Evolutionary conservation across 2,113 vertebrate genomes (phyloP), one percentile per base, ranked within the genome.

Genomic region (Gallinago media): DNA sequence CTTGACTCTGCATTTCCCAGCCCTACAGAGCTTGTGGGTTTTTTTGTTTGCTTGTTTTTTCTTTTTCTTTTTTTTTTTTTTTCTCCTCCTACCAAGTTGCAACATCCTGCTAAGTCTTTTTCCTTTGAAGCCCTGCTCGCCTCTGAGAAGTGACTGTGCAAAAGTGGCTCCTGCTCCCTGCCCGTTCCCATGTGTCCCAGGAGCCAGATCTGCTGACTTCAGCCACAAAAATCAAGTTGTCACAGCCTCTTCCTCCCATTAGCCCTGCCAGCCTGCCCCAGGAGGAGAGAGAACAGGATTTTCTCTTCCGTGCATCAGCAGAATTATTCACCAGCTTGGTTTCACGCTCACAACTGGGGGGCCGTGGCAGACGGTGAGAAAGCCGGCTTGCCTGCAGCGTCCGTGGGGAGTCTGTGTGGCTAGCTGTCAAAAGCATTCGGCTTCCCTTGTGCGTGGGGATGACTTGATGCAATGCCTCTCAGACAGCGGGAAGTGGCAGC

Each of bases 201-300:
- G 68, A 93, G 85, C 49, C 90, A 71, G 68, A 96, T 84, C 68
- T 92, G 96, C 96, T 96, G 94, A 94, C 95, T 90, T 40, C 92
- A 95, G 96, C 96, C 93, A 94, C 94, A 96, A 96, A 95, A 95
- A 84, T 92, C 80, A 27, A 86, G 86, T 85, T 95, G 93, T 94
- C 94, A 88, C 72, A 93, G 88, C 90, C 83, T 94, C 85, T 92
- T 95, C 90, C 88, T 96, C 82, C 72, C 93, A 83, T 96, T 84
- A 88, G 88, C 83, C 25, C 59, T 96, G 92, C 87, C 93, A 85
- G 81, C 3, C 81, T 79, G 83, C 88, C 96, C 85, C 92, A 89
- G 94, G 92, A 96, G 90, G 79, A 94, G 90, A 80, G 79, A 80
- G 79, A 80, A 54, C 46, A 85, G 83, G 47, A 93, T 94, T 95